Evolutionary conservation across 2,797 vertebrate species (phyloP), one percentile per base, ranked within the genome.

Genomic region (Rhabdomys pumilio): DNA sequence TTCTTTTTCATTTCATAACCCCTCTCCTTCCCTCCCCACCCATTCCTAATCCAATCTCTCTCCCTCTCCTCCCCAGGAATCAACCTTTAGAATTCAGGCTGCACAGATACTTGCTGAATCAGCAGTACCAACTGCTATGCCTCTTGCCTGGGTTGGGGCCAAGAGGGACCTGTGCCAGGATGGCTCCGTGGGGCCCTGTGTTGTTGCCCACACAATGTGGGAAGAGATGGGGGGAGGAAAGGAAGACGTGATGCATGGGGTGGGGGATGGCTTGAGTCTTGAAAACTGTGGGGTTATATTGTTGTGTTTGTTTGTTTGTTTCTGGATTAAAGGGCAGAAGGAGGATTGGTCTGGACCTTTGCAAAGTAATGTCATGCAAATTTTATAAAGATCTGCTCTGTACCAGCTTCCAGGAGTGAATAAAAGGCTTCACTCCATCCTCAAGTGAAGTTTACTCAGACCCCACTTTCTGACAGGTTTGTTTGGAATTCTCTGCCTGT

Each of bases 61-160:
- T 72, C 50, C 50, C 15, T 89, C 20, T 87, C n/a, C 31, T 63
- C 38, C 22, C 11, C 38, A 38, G 0, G 26, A 90, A 89, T 29
- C 82, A 73, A 80, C 73, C 92, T 96, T 93, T 95, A 88, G 81
- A 80, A 73, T 85, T 84, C 22, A 20, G 81, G 38, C 55, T 12
- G 53, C 29, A 38, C 29, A 88, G 88, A 72, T 59, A 94, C 69
- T 86, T 94, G 93, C 96, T 96, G 88, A 95, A 59, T 97, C 96
- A 97, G 95, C 89, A 93, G 53, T n/a, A 90, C 29, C 50, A 44
- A 59, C 57, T 53, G 50, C 88, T 88, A 38, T 44, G 96, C 50
- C 17, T 90, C 61, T 90, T 50, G 44, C 77, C 93, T 88, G 93
- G 67, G 93, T 93, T 55, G 13, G 9, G 53, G 85, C 85, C 79